Base-by-base conservation (phyloP, 2,797 vertebrate genomes). In the Lepilemur septentrionalis region DNA sequence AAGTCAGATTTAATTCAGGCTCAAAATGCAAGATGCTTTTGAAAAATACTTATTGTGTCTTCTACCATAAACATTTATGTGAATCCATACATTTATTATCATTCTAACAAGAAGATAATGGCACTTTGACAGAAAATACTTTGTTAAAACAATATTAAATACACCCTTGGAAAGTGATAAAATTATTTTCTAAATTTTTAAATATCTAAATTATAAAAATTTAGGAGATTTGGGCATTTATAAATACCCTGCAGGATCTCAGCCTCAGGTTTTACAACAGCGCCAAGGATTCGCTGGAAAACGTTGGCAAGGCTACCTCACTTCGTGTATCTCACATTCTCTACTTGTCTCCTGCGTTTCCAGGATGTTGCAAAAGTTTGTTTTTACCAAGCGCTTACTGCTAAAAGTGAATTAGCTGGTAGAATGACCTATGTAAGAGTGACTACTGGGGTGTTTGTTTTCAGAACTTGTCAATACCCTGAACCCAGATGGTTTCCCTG, bases 31-130 rank as follows among this genome's bases (percentile, higher is more conserved):
- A 76, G 69, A 50, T 50, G 4, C 5, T 46, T 70, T 32, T 91
- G 67, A 95, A 43, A 86, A 2, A 23, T 55, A 78, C 32, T 69
- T 84, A 17, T 55, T 84, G 23, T 57, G 63, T 97, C 96, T 93
- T 95, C 28, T 5, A n/a, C 20, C 15, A 35, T 41, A 85, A 96
- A 90, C 78, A 28, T 65, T 38, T 76, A 15, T 48, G 22, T 87
- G 70, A 91, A 22, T 72, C 8, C 48, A 18, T 48, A 23, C 9
- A 17, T 46, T 91, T 73, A 73, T 59, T 82, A 48, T 30, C 72
- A 15, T 67, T 46, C 35, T 83, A 96, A 81, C 7, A 85, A 72
- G 38, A 86, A 78, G 41, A 57, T 52, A 50, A 76, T 48, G 32
- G 13, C 4, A n/a, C 18, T 75, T 82, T 46, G 50, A 32, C n/a